Evolutionary conservation across 2,888 invertebrate genomes (phyloP), one percentile per base, ranked within the genome.

Genomic region (Fragum sueziense): DNA sequence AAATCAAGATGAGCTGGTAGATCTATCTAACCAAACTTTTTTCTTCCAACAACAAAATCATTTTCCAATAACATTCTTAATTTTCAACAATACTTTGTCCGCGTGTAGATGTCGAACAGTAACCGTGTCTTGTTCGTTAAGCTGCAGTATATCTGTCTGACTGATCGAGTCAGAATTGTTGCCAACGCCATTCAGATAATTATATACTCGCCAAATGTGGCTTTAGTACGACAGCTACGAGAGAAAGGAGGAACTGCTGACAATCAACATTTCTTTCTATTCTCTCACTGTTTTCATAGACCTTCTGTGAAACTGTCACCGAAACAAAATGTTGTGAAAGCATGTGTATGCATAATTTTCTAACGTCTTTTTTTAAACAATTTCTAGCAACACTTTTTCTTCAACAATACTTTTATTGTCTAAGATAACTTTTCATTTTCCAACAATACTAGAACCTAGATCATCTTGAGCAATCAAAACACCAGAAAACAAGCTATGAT

Each of bases 401-500:
- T n/a, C n/a, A n/a, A n/a, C n/a, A n/a, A n/a, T n/a, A n/a, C n/a
- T n/a, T n/a, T n/a, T n/a, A n/a, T n/a, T n/a, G n/a, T n/a, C n/a
- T n/a, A n/a, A n/a, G n/a, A 37, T 37, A 1, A 29, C 14, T 65
- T 4, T 65, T 41, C 41, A 65, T 65, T 22, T 17, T 14, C 65
- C 65, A 41, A 65, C 25, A 27, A 65, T 65, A 65, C 41, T 11
- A 22, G 65, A 41, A 27, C 41, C 65, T 25, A n/a, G 41, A 27
- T n/a, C 25, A 20, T 29, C 29, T 25, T 65, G 65, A 2, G 69
- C 52, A 52, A 69, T 29, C 27, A 69, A 31, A 52, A 69, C 22
- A 20, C 69, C 69, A 11, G 69, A 52, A n/a, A 69, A 69, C 33
- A 69, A n/a, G 17, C 52, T 52, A n/a, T 69, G 69, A 14, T 69